Conservation (phyloP, 2,888 invertebrate species). For the Leptura quadrifasciata region DNA sequence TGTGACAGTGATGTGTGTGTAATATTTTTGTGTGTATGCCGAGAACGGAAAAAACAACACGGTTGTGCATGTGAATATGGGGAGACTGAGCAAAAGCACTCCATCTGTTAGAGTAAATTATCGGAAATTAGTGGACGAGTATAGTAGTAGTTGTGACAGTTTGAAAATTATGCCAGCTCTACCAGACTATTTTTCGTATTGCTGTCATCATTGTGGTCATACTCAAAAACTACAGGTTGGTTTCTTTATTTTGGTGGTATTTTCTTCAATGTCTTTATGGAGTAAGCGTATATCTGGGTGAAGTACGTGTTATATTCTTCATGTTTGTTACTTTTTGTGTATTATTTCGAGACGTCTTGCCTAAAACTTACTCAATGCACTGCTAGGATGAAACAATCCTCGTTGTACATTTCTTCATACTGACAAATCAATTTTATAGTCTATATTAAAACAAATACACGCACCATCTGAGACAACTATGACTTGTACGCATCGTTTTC, state of each 20-base stretch:
- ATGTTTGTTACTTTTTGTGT: no score
- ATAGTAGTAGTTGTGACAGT: constrained; percentile 69
- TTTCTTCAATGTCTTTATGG: neutral
- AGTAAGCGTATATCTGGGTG: no score
- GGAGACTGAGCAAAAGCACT: constrained; percentile 74
- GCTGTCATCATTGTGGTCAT: constrained; percentile 79
- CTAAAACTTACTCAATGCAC: no score
- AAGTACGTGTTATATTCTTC: no score
- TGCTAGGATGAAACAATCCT: no score
- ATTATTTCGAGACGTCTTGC: no score
- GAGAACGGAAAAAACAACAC: neutral
- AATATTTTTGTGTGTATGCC: neutral
- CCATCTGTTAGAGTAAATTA: constrained; percentile 77
- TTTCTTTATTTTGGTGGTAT: neutral
- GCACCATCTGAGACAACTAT: no score
- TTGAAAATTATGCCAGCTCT: constrained; percentile 75
- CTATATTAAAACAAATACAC: no score
- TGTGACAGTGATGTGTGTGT: constrained; percentile 38
- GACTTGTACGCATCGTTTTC: no score
- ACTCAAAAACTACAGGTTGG: constrained; percentile 77
- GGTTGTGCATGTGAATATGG: constrained; percentile 69
- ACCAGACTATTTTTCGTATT: constrained; percentile 78
- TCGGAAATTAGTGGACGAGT: constrained; percentile 78
- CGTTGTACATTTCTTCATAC: no score
- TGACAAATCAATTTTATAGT: no score